phyloP scores from a whole-genome alignment of 2,888 invertebrate species.

The Metellina segmentata region DNA sequence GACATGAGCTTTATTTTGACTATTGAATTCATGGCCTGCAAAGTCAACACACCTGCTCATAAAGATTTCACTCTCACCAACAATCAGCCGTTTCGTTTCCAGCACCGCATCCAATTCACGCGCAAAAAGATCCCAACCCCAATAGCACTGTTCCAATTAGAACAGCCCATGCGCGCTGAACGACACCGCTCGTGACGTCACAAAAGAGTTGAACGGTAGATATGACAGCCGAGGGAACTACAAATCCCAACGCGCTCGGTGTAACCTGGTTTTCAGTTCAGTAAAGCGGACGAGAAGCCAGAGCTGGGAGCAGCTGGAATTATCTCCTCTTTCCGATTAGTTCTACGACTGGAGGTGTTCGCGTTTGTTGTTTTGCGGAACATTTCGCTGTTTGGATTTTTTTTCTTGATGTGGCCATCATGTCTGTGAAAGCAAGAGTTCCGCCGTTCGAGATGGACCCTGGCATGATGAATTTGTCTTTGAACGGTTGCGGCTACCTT shows the following conservation, averaged over 20 bases:
- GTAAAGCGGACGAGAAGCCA: too few relatives aligned
- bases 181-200: neutral
- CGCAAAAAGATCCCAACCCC: neutral
- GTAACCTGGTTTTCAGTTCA: neutral
- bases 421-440: neutral
- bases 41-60: neutral
- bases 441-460: neutral
- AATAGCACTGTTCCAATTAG: neutral
- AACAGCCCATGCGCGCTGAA: neutral
- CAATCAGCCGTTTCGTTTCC: neutral
- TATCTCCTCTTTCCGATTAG: neutral
- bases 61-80: too few relatives aligned
- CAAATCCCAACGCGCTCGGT: neutral
- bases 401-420: neutral
- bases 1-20: neutral
- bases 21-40: neutral
- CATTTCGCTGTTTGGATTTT: neutral
- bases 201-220: neutral
- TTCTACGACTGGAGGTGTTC: neutral
- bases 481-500: constrained; percentile 99
- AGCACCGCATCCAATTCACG: neutral
- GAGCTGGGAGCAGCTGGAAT: neutral
- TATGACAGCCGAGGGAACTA: neutral
- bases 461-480: constrained; percentile 87
- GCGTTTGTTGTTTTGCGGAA: neutral